Evolutionary conservation across 2,797 vertebrate species (phyloP), one percentile per base, ranked within the genome.

Genomic region (Chelmon rostratus): DNA sequence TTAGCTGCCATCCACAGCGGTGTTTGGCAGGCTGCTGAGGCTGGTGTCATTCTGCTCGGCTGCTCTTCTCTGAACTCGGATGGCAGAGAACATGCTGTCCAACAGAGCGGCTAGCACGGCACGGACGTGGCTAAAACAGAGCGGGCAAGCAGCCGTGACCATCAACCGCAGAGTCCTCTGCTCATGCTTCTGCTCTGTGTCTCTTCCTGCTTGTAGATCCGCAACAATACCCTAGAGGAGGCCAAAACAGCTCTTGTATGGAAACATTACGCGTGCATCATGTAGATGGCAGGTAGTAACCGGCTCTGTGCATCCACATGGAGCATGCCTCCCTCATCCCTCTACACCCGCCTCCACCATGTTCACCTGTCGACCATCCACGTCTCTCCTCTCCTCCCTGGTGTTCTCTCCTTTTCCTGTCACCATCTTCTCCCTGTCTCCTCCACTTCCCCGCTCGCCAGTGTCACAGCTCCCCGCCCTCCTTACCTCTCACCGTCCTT

Each of bases 11-110:
- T 91, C 86, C 87, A 81, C 83, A 77, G 82, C 73, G 52, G 81
- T 86, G 83, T 87, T 82, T 91, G 92, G 88, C 90, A 90, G 91
- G 79, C 89, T 85, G 87, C 86, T 81, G 83, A 87, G 85, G 78
- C 87, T 78, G 86, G 86, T 93, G 91, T 90, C 84, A 91, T 90
- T 94, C 89, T 91, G 90, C 91, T 89, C 76, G 79, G 87, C 83
- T 93, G 90, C 89, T 89, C 82, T 50, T 69, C 84, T 79, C 87
- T 88, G 84, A 89, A 86, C 83, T 68, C 70, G 54, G 61, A 81
- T 53, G 15, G 67, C 76, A 71, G 73, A 85, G 70, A 90, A 89
- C 81, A 93, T 47, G 80, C 77, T 90, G 90, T 89, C 93, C 91
- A 91, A 84, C 93, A 87, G 94, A 92, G 94, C 89, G 78, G 76